A percentile compares a stretch with the other conserved stretches of the same genome.
These are phyloP conservation scores for Dendropsophus ebraccatus DNA, from an alignment of 2,113 vertebrate genomes.

Conservation along the genomic window DNA sequence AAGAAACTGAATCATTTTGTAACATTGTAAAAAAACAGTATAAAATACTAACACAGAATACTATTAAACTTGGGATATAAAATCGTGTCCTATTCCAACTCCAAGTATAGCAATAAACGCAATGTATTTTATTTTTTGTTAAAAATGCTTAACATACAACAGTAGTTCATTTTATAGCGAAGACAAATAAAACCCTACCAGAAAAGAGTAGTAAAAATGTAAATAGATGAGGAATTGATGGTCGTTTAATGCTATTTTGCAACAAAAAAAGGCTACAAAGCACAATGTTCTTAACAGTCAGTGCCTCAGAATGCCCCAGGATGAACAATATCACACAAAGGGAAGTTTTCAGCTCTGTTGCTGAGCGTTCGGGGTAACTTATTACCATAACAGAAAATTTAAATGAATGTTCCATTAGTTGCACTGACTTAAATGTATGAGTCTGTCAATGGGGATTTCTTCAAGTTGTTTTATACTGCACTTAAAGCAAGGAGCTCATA, in stretches of 20 bases:
- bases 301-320: constrained; percentile 1
- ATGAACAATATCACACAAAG: constrained; percentile 30
- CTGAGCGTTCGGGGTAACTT: constrained; percentile 14
- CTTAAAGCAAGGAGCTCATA: constrained; percentile 47
- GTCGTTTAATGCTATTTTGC: constrained; percentile 15
- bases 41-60: constrained; percentile 7
- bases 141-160: constrained; percentile 30
- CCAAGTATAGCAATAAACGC: background rate
- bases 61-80: background rate
- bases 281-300: constrained; percentile 5
- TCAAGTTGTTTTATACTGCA: constrained; percentile 54
- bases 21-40: constrained; percentile 20
- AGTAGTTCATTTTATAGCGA: constrained; percentile 19
- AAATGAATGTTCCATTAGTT: constrained; percentile 57
- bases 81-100: background rate
- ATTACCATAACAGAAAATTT: constrained; percentile 49
- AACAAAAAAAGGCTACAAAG: constrained; percentile 1
- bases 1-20: constrained; percentile 5
- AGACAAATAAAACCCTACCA: constrained; percentile 34
- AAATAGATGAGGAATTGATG: constrained; percentile 20
- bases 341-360: background rate
- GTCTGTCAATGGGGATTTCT: constrained; percentile 55
- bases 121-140: constrained; percentile 18
- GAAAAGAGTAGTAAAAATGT: constrained; percentile 43
- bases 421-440: constrained; percentile 51